These are phyloP conservation scores for Crenichthys baileyi DNA, from an alignment of 2,797 vertebrate species.

Conservation along the genomic window DNA sequence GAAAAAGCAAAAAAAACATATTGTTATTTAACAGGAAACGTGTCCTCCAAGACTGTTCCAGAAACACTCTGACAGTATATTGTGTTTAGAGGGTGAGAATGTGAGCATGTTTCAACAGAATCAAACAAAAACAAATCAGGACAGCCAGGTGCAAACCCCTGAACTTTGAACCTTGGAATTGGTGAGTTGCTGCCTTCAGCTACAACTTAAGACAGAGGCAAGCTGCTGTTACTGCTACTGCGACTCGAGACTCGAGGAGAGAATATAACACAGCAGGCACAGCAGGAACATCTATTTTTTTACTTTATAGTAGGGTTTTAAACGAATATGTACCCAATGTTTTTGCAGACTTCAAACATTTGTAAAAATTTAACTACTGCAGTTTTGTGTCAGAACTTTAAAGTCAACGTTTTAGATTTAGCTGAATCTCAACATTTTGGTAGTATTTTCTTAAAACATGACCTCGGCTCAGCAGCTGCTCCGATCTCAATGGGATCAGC, in stretches of 20 bases:
- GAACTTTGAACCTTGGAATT: constrained; percentile 54
- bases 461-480: constrained; percentile 59
- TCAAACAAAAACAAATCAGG: neutral
- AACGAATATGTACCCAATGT: neutral
- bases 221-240: neutral
- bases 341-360: neutral
- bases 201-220: constrained; percentile 18
- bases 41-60: neutral
- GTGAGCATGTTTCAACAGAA: neutral
- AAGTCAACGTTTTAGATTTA: neutral
- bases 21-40: neutral
- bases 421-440: neutral
- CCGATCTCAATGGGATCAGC: constrained; percentile 51
- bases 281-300: neutral
- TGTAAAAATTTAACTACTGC: neutral
- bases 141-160: constrained; percentile 22
- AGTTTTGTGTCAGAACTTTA: neutral
- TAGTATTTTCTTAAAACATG: constrained; percentile 42
- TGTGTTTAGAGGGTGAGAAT: neutral
- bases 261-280: neutral
- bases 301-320: neutral
- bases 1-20: neutral
- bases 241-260: neutral
- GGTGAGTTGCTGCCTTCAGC: constrained; percentile 25
- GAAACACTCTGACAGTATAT: neutral